Conservation (phyloP, 2,888 invertebrate genomes). For the Myathropa florea region DNA sequence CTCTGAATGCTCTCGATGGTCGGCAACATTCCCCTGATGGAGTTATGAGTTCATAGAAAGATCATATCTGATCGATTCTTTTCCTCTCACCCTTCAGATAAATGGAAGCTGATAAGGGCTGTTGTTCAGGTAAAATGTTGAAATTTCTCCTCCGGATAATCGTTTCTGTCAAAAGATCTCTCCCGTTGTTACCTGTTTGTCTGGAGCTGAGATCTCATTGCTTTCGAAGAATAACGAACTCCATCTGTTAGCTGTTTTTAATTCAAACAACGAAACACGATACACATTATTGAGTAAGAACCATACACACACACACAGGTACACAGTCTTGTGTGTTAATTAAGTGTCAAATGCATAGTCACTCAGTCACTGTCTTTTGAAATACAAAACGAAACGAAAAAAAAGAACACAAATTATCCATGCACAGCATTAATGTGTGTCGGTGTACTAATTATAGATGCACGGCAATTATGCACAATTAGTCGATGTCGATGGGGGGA, state of each 20-base stretch:
- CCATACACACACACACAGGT: constrained; percentile 1
- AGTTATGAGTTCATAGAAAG: too few relatives aligned
- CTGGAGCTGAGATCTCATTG: background rate
- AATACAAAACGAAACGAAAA: background rate
- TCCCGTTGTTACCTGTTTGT: background rate
- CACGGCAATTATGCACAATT: constrained; percentile 71
- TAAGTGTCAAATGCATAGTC: constrained; percentile 60
- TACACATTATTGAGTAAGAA: background rate
- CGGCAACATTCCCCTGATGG: background rate
- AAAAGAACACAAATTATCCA: too few relatives aligned
- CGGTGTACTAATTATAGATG: constrained; percentile 67
- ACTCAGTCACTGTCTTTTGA: constrained; percentile 16
- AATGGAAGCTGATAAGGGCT: constrained; percentile 47
- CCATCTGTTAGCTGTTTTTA: background rate
- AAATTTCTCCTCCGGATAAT: background rate
- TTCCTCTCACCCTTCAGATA: constrained; percentile 37
- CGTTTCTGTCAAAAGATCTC: background rate
- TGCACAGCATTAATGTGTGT: constrained; percentile 34
- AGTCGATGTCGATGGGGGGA: constrained; percentile 56
- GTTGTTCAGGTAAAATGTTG: background rate
- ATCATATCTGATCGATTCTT: constrained; percentile 42
- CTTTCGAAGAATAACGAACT: background rate
- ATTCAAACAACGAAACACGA: constrained; percentile 33
- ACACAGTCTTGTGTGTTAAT: constrained; percentile 49
- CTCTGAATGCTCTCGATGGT: background rate